phyloP scores from a whole-genome alignment of 2,113 vertebrate genomes.

The Bombycilla garrulus region DNA sequence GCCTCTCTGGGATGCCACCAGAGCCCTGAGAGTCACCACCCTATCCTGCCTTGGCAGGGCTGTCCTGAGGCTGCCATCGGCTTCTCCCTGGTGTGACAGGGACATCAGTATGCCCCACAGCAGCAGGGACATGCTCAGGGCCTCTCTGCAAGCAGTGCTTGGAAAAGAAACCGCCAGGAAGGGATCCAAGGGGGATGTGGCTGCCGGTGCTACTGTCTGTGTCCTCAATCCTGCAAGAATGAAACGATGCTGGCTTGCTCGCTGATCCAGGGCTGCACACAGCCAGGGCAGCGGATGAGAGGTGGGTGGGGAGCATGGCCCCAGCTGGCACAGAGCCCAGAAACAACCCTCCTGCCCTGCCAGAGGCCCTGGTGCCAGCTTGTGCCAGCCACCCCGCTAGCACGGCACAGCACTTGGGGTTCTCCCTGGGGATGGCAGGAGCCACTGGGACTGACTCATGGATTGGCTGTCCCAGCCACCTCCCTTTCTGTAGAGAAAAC shows the following conservation, averaged over 20 bases:
- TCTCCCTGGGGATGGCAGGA: background rate
- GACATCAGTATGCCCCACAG: background rate
- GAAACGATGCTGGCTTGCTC: rapidly evolving
- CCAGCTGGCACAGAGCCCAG: rapidly evolving
- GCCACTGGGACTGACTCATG: background rate
- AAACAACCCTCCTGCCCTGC: background rate
- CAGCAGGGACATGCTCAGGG: rapidly evolving
- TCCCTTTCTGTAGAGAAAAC: slow-evolving; percentile 34
- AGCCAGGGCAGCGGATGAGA: background rate
- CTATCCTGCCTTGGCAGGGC: rapidly evolving
- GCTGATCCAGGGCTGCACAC: background rate
- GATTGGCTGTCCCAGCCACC: background rate
- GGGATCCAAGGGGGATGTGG: background rate
- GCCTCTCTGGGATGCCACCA: background rate
- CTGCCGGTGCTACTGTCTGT: background rate
- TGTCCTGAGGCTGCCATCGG: background rate
- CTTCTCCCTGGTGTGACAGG: background rate
- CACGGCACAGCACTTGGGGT: rapidly evolving
- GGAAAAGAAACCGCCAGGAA: background rate
- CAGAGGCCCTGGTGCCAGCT: background rate
- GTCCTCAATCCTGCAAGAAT: background rate
- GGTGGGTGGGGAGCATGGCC: background rate
- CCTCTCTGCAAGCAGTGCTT: background rate
- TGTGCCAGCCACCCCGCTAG: background rate
- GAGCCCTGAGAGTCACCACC: background rate